Evolutionary conservation across 2,797 vertebrate genomes (phyloP), one percentile per base, ranked within the genome.

Genomic region (Lepidocolaptes lacrymiger): DNA sequence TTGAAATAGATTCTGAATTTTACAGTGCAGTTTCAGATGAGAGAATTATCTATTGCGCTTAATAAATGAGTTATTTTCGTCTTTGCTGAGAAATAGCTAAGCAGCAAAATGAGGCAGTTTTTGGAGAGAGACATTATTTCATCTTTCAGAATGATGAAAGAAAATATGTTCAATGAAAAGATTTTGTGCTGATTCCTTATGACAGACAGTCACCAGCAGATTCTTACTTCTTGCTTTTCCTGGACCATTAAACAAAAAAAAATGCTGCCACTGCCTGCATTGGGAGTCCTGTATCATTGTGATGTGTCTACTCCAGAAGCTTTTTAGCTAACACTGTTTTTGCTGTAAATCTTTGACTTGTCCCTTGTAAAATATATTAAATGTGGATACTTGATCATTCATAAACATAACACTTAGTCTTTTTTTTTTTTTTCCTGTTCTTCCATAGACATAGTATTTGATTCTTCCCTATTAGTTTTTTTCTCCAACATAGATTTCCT

Each of bases 51-150:
- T 81, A 23, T 74, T 80, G 28, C 8, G 10, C 85, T 86, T 74
- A 78, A 74, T 46, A 81, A 78, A 75, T 17, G 0, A 73, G 10
- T 52, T 78, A 64, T 48, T 64, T 4, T 58, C 18, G 22, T 61
- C 7, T 37, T 81, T 88, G 2, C 16, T 75, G 28, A 81, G 62
- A 86, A 84, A 76, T 6, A 88, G 1, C 1, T 32, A 36, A 76
- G 52, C 10, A 81, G 24, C 4, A 82, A 78, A 83, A 22, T 26
- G 5, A 68, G 11, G 10, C 6, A 54, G 5, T 3, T 43, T 56
- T 44, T 10, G 2, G 4, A 1, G 46, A 37, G 27, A 36, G 21
- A 37, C 4, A 17, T 22, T 74, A 14, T 23, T 4, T 6, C 3
- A 5, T 52, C 14, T 11, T 91, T 85, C 30, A 77, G 46, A 83